Evolutionary conservation across 1,140 invertebrate species (phyloP).

Genomic region (Pogonomyrmex barbatus): DNA sequence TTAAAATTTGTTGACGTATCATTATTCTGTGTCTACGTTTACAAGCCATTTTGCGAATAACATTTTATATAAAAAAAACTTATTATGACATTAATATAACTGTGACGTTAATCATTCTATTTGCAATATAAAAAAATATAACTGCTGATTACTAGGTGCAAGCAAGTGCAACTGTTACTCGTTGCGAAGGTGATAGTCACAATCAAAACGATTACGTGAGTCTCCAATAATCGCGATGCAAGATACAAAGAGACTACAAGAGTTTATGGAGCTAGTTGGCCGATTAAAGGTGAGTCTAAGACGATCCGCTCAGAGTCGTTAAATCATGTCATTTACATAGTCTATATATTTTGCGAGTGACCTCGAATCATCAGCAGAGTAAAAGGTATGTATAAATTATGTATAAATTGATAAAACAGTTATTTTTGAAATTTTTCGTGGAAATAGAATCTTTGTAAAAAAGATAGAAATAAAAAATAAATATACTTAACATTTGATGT

Average conservation of each 20-base stretch:
- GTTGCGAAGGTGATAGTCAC: neutral
- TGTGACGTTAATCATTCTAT: too few relatives aligned
- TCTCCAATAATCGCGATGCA: slow-evolving; percentile 66
- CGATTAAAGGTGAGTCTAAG: slow-evolving; percentile 86
- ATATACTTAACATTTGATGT: neutral
- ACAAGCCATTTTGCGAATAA: too few relatives aligned
- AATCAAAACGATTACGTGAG: neutral
- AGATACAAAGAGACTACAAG: slow-evolving; percentile 82
- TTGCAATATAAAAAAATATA: too few relatives aligned
- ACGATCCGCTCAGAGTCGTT: neutral
- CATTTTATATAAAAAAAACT: too few relatives aligned
- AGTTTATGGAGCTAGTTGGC: slow-evolving; percentile 88
- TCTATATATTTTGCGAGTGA: neutral
- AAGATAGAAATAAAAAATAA: neutral
- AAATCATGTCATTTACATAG: neutral
- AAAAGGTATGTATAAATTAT: neutral
- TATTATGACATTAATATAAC: too few relatives aligned
- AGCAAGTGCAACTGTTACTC: neutral
- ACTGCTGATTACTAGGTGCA: neutral
- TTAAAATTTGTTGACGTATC: too few relatives aligned
- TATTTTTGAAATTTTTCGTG: neutral
- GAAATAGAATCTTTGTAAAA: neutral
- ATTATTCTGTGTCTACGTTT: too few relatives aligned
- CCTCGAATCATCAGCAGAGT: neutral
- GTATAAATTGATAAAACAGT: neutral